phyloP scores from a whole-genome alignment of 2,797 vertebrate species.

The Dryobates pubescens region DNA sequence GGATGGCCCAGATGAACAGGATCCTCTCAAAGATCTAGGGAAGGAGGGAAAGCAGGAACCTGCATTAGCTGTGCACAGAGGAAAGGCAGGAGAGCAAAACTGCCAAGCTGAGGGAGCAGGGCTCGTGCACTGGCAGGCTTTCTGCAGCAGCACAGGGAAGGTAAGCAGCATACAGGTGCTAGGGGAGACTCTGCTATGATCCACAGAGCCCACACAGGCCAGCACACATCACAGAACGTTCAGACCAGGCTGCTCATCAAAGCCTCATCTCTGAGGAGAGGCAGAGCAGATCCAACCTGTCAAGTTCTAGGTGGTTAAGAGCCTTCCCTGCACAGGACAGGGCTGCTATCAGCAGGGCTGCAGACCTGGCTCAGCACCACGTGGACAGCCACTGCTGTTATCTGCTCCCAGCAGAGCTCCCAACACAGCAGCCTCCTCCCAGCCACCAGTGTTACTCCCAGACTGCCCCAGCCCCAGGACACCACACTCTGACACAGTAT shows the following conservation, averaged over 20 bases:
- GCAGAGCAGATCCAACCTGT: background rate
- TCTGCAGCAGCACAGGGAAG: background rate
- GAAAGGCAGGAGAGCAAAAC: background rate
- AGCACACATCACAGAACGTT: background rate
- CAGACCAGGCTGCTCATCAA: background rate
- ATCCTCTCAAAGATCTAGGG: slow-evolving; percentile 97
- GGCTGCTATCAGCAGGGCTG: background rate
- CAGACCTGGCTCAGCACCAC: background rate
- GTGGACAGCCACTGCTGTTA: background rate
- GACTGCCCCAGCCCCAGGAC: background rate
- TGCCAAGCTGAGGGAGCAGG: background rate
- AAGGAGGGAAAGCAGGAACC: slow-evolving; percentile 65
- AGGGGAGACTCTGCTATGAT: background rate
- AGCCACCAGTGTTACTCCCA: background rate
- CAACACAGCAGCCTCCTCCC: background rate
- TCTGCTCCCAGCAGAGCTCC: background rate
- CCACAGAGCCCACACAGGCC: background rate
- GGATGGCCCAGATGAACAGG: slow-evolving; percentile 98
- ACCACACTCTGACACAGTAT: no score
- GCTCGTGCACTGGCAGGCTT: background rate
- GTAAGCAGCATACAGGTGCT: background rate
- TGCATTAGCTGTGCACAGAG: slow-evolving; percentile 60
- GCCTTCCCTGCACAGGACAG: background rate
- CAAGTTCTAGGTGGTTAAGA: background rate
- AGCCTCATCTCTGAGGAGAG: background rate